A percentile compares a stretch with the other conserved stretches of the same genome.
These are phyloP conservation scores for Staurois parvus DNA, from an alignment of 2,797 vertebrate species.

Conservation along the genomic window DNA sequence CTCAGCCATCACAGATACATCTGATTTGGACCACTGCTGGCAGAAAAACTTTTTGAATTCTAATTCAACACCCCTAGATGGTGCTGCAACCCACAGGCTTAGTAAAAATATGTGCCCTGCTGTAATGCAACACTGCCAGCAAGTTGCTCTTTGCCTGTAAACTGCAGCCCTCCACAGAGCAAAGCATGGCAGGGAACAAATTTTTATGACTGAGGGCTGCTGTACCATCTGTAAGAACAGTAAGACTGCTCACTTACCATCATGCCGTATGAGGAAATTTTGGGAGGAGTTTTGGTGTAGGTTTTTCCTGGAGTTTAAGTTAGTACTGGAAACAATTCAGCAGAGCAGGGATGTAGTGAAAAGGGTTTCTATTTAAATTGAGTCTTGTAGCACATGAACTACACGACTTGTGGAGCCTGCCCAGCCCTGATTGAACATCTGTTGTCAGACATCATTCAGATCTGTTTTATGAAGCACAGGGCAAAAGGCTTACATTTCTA, in stretches of 20 bases:
- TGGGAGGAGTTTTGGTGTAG: neutral
- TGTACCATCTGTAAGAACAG: neutral
- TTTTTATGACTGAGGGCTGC: neutral
- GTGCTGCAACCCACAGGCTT: too few relatives aligned
- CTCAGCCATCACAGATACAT: too few relatives aligned
- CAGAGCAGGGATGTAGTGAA: too few relatives aligned
- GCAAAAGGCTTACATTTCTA: conserved; percentile 85
- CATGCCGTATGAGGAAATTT: neutral
- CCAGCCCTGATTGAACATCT: neutral
- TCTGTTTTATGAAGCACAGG: neutral
- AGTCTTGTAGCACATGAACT: neutral
- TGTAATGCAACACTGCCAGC: too few relatives aligned
- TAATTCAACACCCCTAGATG: too few relatives aligned
- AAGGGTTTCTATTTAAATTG: neutral
- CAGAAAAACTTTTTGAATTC: too few relatives aligned
- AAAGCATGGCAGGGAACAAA: too few relatives aligned
- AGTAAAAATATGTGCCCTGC: too few relatives aligned
- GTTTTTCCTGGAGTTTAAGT: neutral
- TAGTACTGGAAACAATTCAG: too few relatives aligned
- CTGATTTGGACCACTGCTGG: too few relatives aligned
- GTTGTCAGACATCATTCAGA: neutral
- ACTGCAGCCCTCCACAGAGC: too few relatives aligned
- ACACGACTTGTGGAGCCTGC: neutral
- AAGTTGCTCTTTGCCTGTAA: too few relatives aligned
- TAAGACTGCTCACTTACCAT: neutral